Conservation (phyloP, 2,888 invertebrate genomes). For the Vesta saturnalis region DNA sequence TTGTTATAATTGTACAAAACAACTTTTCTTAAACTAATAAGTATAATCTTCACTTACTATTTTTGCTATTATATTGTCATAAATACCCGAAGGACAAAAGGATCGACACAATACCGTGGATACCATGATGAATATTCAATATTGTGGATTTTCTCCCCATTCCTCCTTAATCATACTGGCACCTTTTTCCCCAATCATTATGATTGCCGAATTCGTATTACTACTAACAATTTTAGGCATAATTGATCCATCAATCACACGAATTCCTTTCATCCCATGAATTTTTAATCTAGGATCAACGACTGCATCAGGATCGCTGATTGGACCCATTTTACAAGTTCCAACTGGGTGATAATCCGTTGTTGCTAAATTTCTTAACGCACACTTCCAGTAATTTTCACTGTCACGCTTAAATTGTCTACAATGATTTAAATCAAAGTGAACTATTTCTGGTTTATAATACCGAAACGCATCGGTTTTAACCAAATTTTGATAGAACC, state of each 20-base stretch:
- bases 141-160: slow-evolving; percentile 13
- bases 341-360: slow-evolving; percentile 52
- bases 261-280: slow-evolving; percentile 62
- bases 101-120: too few relatives aligned
- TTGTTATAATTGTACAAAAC: too few relatives aligned
- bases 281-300: slow-evolving; percentile 74
- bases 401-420: slow-evolving; percentile 54
- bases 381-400: slow-evolving; percentile 66
- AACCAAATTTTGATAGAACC: slow-evolving; percentile 59
- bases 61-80: too few relatives aligned
- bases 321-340: slow-evolving; percentile 77
- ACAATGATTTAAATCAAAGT: slow-evolving; percentile 63
- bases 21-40: too few relatives aligned
- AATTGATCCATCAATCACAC: slow-evolving; percentile 61
- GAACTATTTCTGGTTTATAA: slow-evolving; percentile 55
- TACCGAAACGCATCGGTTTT: slow-evolving; percentile 60
- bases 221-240: slow-evolving; percentile 65
- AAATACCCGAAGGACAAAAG: too few relatives aligned
- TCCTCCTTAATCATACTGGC: slow-evolving; percentile 64
- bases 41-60: too few relatives aligned
- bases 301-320: slow-evolving; percentile 67
- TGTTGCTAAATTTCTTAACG: slow-evolving; percentile 51
- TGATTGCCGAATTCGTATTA: slow-evolving; percentile 64
- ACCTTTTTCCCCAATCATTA: slow-evolving; percentile 67
- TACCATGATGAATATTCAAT: too few relatives aligned